A percentile compares a stretch with the other conserved stretches of the same genome.
phyloP scores from a whole-genome alignment of 2,888 invertebrate genomes.

The Notodonta ziczac region DNA sequence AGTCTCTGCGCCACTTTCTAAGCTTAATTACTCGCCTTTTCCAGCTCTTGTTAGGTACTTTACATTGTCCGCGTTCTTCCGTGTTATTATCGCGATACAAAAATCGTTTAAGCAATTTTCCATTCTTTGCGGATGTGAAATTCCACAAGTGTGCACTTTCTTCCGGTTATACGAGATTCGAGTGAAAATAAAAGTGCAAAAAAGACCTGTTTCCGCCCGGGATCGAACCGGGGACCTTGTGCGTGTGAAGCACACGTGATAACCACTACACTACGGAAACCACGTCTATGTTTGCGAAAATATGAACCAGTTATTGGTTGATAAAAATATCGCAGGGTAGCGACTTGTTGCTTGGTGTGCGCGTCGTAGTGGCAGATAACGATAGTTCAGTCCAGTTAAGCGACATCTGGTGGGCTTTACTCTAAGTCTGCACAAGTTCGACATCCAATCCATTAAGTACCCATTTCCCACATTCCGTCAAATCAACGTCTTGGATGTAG shows the following conservation, averaged over 20 bases:
- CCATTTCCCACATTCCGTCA: no score
- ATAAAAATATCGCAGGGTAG: no score
- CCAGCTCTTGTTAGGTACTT: conserved; percentile 60
- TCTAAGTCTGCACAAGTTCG: no score
- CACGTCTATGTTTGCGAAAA: neutral
- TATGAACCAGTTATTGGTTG: neutral
- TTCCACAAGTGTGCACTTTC: conserved; percentile 20
- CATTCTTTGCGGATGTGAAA: conserved; percentile 34
- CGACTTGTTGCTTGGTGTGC: no score
- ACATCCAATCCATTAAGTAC: no score
- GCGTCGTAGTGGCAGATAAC: no score
- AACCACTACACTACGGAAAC: conserved; percentile 91
- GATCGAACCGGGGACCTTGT: conserved; percentile 89
- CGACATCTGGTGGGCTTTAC: no score
- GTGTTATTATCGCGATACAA: conserved; percentile 64
- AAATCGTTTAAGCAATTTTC: conserved; percentile 45
- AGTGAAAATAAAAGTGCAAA: conserved; percentile 7
- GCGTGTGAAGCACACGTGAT: conserved; percentile 92
- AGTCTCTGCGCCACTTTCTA: conserved; percentile 70
- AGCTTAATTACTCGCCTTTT: conserved; percentile 71
- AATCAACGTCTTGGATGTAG: conserved; percentile 17
- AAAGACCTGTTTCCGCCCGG: conserved; percentile 85
- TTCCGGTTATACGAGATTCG: conserved; percentile 3
- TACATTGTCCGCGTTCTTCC: conserved; percentile 72
- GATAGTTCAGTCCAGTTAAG: no score